These are phyloP conservation scores for Ptychobarbus kaznakovi DNA, from an alignment of 2,797 vertebrate genomes.

Conservation along the genomic window DNA sequence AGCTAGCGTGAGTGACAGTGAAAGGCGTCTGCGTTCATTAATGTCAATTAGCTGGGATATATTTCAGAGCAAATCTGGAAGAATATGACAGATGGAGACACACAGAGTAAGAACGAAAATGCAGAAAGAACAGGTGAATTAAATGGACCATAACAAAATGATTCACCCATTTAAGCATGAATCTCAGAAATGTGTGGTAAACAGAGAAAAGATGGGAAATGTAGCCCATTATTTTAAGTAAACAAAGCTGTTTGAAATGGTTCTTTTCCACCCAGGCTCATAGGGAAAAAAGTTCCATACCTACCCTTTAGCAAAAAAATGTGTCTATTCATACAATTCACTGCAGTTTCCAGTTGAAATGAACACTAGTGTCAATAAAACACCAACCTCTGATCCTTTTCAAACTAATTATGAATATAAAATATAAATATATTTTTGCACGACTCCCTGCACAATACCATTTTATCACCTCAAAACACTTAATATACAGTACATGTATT, in stretches of 20 bases:
- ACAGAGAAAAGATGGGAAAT: not conserved
- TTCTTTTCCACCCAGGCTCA: not conserved
- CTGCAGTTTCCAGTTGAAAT: not conserved
- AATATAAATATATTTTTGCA: too few relatives aligned
- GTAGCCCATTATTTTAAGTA: not conserved
- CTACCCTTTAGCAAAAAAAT: not conserved
- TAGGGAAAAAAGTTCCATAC: not conserved
- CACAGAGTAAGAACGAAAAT: not conserved
- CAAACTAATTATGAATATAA: too few relatives aligned
- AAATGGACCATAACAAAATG: not conserved
- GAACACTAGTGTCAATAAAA: not conserved
- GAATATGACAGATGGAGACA: not conserved
- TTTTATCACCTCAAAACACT: too few relatives aligned
- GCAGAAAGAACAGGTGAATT: slow-evolving; percentile 4
- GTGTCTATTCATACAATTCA: not conserved
- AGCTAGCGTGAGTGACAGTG: not conserved
- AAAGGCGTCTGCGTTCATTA: not conserved
- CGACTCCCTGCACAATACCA: too few relatives aligned
- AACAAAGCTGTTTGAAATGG: not conserved
- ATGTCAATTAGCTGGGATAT: not conserved
- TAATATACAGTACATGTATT: too few relatives aligned
- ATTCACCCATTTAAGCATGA: not conserved
- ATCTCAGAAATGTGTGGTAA: not conserved
- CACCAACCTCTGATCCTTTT: too few relatives aligned
- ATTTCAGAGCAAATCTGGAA: not conserved